Conservation (phyloP, 2,113 vertebrate genomes). For the Cyprinodon variegatus region DNA sequence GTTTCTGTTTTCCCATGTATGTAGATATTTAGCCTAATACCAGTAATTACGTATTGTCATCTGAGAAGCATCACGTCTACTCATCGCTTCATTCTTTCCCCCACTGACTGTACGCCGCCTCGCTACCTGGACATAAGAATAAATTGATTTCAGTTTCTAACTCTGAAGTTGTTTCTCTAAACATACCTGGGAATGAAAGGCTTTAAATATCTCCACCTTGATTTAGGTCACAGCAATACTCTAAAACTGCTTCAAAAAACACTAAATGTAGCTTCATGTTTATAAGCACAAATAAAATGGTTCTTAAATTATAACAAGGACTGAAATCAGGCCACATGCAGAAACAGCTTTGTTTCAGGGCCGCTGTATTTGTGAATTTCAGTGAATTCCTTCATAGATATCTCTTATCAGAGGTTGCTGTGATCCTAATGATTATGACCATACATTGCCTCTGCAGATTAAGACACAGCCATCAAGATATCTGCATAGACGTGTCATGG, state of each 20-base stretch:
- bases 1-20: neutral
- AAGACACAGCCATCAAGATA: constrained; percentile 16
- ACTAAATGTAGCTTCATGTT: neutral
- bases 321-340: constrained; percentile 1
- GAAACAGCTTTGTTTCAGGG: neutral
- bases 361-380: constrained; percentile 16
- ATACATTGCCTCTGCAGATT: constrained; percentile 26
- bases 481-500: constrained; percentile 11
- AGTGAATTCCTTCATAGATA: constrained; percentile 31
- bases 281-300: neutral
- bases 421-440: constrained; percentile 51
- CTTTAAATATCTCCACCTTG: constrained; percentile 5
- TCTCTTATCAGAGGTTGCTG: constrained; percentile 43
- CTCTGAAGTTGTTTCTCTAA: constrained; percentile 9
- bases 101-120: constrained; percentile 37
- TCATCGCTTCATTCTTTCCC: constrained; percentile 5
- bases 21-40: constrained; percentile 13
- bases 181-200: constrained; percentile 9
- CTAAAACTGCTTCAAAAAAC: constrained; percentile 3
- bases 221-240: constrained; percentile 21
- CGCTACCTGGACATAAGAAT: constrained; percentile 43
- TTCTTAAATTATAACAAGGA: constrained; percentile 17
- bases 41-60: constrained; percentile 23
- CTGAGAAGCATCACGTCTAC: constrained; percentile 28
- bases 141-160: constrained; percentile 45